These are phyloP conservation scores for Pantherophis vulpinus DNA, from an alignment of 2,797 vertebrate species.

Conservation along the genomic window DNA sequence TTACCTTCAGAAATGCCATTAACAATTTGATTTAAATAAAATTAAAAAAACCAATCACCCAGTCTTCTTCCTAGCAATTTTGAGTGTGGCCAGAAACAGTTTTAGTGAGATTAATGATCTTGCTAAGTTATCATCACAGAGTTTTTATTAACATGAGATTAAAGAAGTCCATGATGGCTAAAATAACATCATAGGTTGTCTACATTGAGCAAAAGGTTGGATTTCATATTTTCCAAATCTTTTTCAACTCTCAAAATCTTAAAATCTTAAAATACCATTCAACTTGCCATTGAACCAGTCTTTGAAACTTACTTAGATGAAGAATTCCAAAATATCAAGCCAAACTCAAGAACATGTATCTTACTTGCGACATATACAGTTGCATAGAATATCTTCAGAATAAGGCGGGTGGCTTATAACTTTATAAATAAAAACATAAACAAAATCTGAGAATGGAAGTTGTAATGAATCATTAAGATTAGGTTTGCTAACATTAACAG, in stretches of 20 bases:
- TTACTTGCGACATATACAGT: accelerated
- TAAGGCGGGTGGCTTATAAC: not conserved
- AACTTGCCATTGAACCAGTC: not conserved
- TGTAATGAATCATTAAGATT: not conserved
- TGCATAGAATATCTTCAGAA: not conserved
- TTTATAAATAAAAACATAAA: not conserved
- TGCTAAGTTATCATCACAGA: not conserved
- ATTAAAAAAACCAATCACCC: not conserved
- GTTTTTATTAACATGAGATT: not conserved
- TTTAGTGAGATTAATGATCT: not conserved
- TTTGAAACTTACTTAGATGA: not conserved
- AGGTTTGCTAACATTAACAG: not conserved
- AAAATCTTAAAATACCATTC: not conserved
- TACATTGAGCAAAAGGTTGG: not conserved
- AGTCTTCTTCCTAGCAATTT: not conserved
- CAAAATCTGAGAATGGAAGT: not conserved
- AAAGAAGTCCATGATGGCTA: not conserved
- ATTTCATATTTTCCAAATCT: not conserved
- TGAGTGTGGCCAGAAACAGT: not conserved
- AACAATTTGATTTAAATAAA: not conserved
- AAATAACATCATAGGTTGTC: not conserved
- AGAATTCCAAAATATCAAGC: not conserved
- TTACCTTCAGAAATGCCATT: not conserved
- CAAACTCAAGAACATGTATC: not conserved
- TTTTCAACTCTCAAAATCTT: not conserved